These are phyloP conservation scores for Bedellia somnulentella DNA, from an alignment of 2,888 invertebrate species.

Conservation along the genomic window DNA sequence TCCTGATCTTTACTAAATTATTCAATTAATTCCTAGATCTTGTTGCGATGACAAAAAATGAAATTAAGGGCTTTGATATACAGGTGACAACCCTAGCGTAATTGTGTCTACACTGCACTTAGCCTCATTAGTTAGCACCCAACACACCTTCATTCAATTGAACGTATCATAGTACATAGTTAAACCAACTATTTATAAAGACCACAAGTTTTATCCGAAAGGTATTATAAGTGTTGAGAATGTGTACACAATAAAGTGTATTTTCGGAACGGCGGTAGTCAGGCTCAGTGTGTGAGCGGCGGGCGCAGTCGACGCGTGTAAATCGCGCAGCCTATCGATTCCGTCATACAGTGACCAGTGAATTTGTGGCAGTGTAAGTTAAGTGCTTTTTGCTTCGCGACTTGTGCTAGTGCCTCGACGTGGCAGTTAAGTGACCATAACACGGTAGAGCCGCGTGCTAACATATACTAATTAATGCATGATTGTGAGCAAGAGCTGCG, in stretches of 20 bases:
- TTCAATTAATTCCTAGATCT: no score
- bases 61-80: no score
- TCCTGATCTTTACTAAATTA: no score
- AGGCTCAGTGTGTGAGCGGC: no score
- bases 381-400: slow-evolving; percentile 32
- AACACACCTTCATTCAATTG: slow-evolving; percentile 15
- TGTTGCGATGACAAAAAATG: no score
- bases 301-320: no score
- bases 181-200: slow-evolving; percentile 31
- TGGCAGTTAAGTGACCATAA: slow-evolving; percentile 24
- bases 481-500: slow-evolving; percentile 20
- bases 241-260: slow-evolving; percentile 47
- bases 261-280: no score
- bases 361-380: slow-evolving; percentile 44
- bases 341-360: slow-evolving; percentile 21
- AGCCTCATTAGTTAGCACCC: no score
- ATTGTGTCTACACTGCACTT: no score
- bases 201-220: slow-evolving; percentile 34
- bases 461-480: slow-evolving; percentile 46
- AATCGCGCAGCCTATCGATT: slow-evolving; percentile 22
- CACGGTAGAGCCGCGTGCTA: slow-evolving; percentile 29
- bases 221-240: slow-evolving; percentile 43
- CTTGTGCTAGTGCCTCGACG: slow-evolving; percentile 29
- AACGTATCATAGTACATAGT: no score
- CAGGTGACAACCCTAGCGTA: no score